Evolutionary conservation across 2,888 invertebrate species (phyloP).

Genomic region (Euphydryas editha): DNA sequence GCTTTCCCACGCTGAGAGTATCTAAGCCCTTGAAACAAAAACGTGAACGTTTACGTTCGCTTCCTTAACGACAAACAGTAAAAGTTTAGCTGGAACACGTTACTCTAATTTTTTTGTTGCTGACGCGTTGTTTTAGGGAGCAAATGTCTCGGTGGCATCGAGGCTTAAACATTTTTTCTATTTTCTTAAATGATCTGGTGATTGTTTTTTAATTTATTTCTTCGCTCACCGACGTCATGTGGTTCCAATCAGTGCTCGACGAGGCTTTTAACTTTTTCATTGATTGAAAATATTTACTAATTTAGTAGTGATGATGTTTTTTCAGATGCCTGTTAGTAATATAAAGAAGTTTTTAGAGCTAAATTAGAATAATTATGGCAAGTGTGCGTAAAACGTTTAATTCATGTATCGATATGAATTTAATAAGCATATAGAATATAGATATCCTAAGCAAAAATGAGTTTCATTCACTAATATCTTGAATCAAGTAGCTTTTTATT

Average conservation of each 20-base stretch:
- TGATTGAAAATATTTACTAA: constrained; percentile 57
- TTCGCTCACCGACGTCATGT: constrained; percentile 76
- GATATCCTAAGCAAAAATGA: constrained; percentile 23
- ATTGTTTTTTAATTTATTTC: constrained; percentile 83
- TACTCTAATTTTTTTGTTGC: constrained; percentile 33
- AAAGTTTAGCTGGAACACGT: constrained; percentile 46
- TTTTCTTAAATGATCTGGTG: constrained; percentile 81
- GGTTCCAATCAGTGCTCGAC: constrained; percentile 77
- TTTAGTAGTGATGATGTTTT: constrained; percentile 33
- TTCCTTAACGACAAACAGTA: constrained; percentile 54
- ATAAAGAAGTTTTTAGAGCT: neutral
- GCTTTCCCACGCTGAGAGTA: constrained; percentile 78
- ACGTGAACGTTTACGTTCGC: constrained; percentile 67
- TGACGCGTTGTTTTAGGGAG: constrained; percentile 66
- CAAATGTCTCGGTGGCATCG: constrained; percentile 71
- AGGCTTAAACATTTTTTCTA: constrained; percentile 75
- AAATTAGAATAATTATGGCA: neutral
- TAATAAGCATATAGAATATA: constrained; percentile 22
- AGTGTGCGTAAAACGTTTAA: neutral
- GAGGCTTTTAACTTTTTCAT: constrained; percentile 71
- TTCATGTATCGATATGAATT: constrained; percentile 17
- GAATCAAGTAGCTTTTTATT: constrained; percentile 42
- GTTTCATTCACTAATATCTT: constrained; percentile 31
- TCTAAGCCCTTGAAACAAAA: constrained; percentile 65
- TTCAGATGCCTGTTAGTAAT: neutral